Evolutionary conservation across 2,888 invertebrate genomes (phyloP).

Genomic region (Neoascia interrupta): DNA sequence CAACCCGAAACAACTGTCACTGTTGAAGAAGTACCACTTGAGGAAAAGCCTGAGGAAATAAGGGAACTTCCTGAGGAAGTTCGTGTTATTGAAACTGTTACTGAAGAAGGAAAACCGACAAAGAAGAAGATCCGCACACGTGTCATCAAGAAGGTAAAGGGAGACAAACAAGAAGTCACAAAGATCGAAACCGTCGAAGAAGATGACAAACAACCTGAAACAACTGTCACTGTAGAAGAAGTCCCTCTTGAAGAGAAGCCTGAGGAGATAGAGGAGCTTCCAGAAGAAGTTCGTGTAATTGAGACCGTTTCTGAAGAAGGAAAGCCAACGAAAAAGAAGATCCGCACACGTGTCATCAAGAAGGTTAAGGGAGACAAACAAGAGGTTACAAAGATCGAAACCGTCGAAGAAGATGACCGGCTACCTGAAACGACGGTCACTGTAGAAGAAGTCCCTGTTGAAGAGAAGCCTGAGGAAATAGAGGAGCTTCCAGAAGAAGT

Average conservation of each 20-base stretch:
- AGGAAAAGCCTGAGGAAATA: constrained; percentile 4
- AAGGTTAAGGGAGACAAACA: constrained; percentile 25
- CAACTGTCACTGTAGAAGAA: constrained; percentile 33
- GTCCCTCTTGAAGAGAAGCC: constrained; percentile 14
- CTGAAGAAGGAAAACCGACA: constrained; percentile 18
- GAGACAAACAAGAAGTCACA: constrained; percentile 31
- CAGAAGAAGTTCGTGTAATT: constrained; percentile 6
- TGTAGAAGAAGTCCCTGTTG: constrained; percentile 12
- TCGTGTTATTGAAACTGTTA: not conserved
- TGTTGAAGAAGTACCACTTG: constrained; percentile 31
- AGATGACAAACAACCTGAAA: constrained; percentile 23
- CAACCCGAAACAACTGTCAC: constrained; percentile 48
- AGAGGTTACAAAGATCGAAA: constrained; percentile 33
- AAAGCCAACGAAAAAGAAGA: constrained; percentile 20
- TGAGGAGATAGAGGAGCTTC: constrained; percentile 15
- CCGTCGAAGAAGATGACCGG: constrained; percentile 21
- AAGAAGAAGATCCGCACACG: constrained; percentile 29
- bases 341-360: constrained; percentile 14
- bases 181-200: constrained; percentile 29
- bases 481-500: constrained; percentile 28
- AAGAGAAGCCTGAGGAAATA: constrained; percentile 13
- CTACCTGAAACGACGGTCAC: constrained; percentile 31
- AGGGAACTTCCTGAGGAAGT: constrained; percentile 29
- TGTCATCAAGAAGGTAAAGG: constrained; percentile 14
- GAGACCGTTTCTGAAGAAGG: constrained; percentile 20